Percentiles rank a stretch among this genome's conserved stretches.
These are phyloP conservation scores for Ferrisia virgata DNA, from an alignment of 2,888 invertebrate species.

Conservation along the genomic window DNA sequence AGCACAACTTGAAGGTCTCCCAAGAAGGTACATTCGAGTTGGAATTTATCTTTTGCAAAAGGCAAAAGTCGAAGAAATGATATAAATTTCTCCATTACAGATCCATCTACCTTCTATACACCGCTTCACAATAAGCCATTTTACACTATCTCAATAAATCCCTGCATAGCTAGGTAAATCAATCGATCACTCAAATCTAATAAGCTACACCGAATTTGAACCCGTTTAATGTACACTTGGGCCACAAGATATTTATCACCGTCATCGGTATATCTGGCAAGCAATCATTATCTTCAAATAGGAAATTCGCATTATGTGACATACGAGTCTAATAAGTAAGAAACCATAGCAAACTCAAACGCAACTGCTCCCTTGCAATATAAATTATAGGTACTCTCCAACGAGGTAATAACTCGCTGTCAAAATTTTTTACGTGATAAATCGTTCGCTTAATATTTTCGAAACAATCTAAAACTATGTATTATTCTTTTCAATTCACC, in stretches of 20 bases:
- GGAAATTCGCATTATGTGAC: slow-evolving; percentile 14
- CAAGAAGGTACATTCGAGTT: too few species aligned
- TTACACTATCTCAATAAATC: background rate
- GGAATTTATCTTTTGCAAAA: too few species aligned
- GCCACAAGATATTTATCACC: background rate
- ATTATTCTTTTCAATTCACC: slow-evolving; percentile 27
- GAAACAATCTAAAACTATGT: slow-evolving; percentile 23
- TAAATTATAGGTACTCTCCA: slow-evolving; percentile 20
- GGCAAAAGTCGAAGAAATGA: too few species aligned
- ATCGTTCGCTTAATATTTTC: slow-evolving; percentile 20
- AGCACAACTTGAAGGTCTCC: too few species aligned
- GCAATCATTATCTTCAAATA: slow-evolving; percentile 7
- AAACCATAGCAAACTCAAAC: background rate
- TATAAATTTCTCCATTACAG: too few species aligned
- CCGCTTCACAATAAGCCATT: background rate
- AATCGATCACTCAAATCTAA: background rate
- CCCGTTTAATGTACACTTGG: background rate
- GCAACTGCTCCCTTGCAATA: background rate
- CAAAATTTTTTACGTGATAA: slow-evolving; percentile 9
- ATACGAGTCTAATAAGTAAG: slow-evolving; percentile 19
- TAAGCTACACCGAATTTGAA: background rate
- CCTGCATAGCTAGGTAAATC: too few species aligned
- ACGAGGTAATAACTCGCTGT: slow-evolving; percentile 15
- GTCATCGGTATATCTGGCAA: background rate
- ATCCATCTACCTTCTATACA: background rate